Evolutionary conservation across 1,140 invertebrate genomes (phyloP).

Genomic region (Manduca sexta): DNA sequence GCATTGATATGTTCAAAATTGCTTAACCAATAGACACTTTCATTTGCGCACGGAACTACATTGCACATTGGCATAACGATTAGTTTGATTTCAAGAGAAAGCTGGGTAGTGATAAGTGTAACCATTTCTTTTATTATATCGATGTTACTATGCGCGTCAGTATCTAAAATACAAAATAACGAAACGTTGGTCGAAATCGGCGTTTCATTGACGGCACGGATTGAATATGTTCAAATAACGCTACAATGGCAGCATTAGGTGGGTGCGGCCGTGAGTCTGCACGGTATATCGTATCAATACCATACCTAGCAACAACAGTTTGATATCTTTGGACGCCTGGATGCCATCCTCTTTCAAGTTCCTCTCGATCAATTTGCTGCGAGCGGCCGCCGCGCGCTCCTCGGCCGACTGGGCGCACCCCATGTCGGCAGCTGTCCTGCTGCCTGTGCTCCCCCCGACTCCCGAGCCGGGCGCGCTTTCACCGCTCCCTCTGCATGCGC

Average conservation of each 20-base stretch:
- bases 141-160: too few species aligned
- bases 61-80: conserved; percentile 49
- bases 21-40: conserved; percentile 40
- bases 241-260: conserved; percentile 12
- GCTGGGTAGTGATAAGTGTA: conserved; percentile 10
- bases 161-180: too few species aligned
- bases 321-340: conserved; percentile 99
- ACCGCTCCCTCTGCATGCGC: conserved; percentile 70
- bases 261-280: conserved; percentile 50
- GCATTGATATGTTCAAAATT: conserved; percentile 22
- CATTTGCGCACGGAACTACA: conserved; percentile 47
- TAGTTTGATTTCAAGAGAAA: conserved; percentile 41
- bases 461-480: conserved; percentile 66
- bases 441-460: conserved; percentile 58
- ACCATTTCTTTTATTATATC: too few species aligned
- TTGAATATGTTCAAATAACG: conserved; percentile 1
- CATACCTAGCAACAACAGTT: conserved; percentile 96
- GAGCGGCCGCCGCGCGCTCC: conserved; percentile 95
- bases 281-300: conserved; percentile 15
- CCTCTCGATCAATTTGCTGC: conserved; percentile 97
- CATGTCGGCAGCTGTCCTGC: conserved; percentile 79
- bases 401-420: conserved; percentile 99
- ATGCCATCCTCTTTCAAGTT: conserved; percentile 99
- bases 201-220: too few species aligned
- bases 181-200: too few species aligned